These are phyloP conservation scores for Cheilosia vernalis DNA, from an alignment of 2,888 invertebrate species.

Conservation along the genomic window DNA sequence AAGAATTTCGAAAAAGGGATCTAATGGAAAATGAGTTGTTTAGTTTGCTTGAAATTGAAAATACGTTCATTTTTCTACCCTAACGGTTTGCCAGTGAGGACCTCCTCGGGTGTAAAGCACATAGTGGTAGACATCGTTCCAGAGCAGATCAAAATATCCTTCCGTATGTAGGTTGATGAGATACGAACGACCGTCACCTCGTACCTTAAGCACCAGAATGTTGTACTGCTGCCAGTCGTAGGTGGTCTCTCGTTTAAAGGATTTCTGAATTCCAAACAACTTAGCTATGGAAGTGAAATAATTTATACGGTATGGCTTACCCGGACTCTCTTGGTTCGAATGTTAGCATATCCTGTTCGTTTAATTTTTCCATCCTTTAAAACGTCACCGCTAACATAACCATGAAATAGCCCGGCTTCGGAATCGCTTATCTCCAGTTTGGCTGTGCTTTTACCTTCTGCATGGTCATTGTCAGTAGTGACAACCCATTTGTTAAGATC, in stretches of 20 bases:
- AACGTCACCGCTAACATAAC: slow-evolving; percentile 87
- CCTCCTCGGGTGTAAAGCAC: slow-evolving; percentile 97
- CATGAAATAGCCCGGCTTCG: slow-evolving; percentile 90
- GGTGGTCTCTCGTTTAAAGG: slow-evolving; percentile 89
- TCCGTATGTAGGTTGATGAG: slow-evolving; percentile 90
- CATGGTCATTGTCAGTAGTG: slow-evolving; percentile 91
- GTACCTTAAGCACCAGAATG: slow-evolving; percentile 88
- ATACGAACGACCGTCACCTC: slow-evolving; percentile 98
- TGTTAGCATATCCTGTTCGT: slow-evolving; percentile 92
- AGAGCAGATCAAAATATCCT: slow-evolving; percentile 92
- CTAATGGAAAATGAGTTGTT: slow-evolving; percentile 78
- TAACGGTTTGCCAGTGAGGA: slow-evolving; percentile 98
- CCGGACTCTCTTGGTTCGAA: slow-evolving; percentile 87
- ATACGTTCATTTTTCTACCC: slow-evolving; percentile 84
- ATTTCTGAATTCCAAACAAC: slow-evolving; percentile 85
- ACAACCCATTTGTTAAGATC: slow-evolving; percentile 89
- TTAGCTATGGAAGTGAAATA: background rate
- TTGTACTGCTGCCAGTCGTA: slow-evolving; percentile 92
- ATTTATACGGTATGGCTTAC: slow-evolving; percentile 83
- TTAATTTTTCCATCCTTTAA: slow-evolving; percentile 92
- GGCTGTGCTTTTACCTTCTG: slow-evolving; percentile 90
- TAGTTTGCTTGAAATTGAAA: background rate
- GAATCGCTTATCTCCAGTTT: slow-evolving; percentile 87
- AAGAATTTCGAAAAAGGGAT: slow-evolving; percentile 98
- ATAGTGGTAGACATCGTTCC: slow-evolving; percentile 95